A percentile compares a stretch with the other conserved stretches of the same genome.
These are phyloP conservation scores for Drosophila malerkotliana DNA, from an alignment of 1,140 invertebrate genomes.

Conservation along the genomic window DNA sequence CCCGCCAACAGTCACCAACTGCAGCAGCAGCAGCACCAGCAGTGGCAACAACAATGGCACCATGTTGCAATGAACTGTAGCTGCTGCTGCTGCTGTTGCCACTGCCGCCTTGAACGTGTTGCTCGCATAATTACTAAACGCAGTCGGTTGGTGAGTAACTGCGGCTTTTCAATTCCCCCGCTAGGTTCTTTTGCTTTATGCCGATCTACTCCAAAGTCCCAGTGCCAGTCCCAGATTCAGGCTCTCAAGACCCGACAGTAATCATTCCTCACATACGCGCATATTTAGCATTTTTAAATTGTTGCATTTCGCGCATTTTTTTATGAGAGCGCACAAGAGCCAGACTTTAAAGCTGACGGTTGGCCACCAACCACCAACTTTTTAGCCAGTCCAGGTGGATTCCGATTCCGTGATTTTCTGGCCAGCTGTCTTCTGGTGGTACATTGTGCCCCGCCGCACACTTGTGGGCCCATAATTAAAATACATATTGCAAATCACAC, in stretches of 20 bases:
- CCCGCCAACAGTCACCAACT: conserved; percentile 24
- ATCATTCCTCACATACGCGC: conserved; percentile 79
- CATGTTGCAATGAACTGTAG: conserved; percentile 47
- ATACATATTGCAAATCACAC: conserved; percentile 68
- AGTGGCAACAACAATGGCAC: conserved; percentile 44
- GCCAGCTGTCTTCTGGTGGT: conserved; percentile 35
- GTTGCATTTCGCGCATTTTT: conserved; percentile 77
- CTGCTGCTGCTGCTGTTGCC: not conserved
- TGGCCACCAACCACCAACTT: conserved; percentile 25
- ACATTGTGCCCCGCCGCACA: conserved; percentile 24
- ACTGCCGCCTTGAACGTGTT: conserved; percentile 73
- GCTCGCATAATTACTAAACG: conserved; percentile 74
- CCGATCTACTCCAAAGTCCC: conserved; percentile 24
- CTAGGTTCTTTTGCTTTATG: conserved; percentile 41
- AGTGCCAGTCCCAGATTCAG: conserved; percentile 30
- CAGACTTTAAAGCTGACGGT: conserved; percentile 45
- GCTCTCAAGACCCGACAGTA: conserved; percentile 35
- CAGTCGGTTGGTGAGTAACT: conserved; percentile 42
- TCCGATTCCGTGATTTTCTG: conserved; percentile 6
- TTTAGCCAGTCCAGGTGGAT: conserved; percentile 6
- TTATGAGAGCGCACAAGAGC: conserved; percentile 59
- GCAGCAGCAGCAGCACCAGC: not conserved
- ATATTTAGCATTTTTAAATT: conserved; percentile 82
- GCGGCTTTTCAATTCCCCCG: conserved; percentile 36
- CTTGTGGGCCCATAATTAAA: conserved; percentile 64